phyloP scores from a whole-genome alignment of 1,140 invertebrate species.

The Lasioglossum albipes region DNA sequence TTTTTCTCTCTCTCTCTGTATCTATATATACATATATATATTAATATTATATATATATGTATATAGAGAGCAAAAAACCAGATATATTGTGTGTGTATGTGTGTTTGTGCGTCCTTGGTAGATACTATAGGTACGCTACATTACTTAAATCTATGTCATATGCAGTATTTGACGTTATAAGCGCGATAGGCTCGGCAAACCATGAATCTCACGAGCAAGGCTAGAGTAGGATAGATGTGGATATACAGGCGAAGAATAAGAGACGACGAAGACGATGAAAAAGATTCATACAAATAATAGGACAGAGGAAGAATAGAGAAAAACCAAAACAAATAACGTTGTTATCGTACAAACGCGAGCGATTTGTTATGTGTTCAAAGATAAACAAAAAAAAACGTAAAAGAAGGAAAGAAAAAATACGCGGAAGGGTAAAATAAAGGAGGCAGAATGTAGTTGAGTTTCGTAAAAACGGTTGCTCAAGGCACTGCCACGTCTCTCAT shows the following conservation, averaged over 20 bases:
- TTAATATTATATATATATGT: too few species aligned
- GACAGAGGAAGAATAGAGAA: conserved; percentile 50
- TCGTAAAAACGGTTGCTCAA: conserved; percentile 77
- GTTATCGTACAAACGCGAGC: conserved; percentile 78
- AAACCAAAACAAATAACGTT: conserved; percentile 65
- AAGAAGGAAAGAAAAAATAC: conserved; percentile 64
- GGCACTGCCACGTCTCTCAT: conserved; percentile 76
- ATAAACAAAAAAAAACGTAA: conserved; percentile 56
- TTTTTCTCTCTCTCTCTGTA: too few species aligned
- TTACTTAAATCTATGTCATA: conserved; percentile 69
- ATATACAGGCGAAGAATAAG: conserved; percentile 57
- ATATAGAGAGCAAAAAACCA: too few species aligned
- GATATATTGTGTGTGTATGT: too few species aligned
- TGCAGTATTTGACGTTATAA: conserved; percentile 69
- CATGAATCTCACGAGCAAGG: conserved; percentile 78
- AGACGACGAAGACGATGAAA: conserved; percentile 41
- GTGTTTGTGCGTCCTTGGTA: conserved; percentile 41
- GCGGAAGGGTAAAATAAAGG: conserved; percentile 65
- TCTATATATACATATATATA: too few species aligned
- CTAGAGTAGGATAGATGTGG: conserved; percentile 76
- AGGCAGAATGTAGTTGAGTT: conserved; percentile 69
- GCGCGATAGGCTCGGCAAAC: conserved; percentile 75
- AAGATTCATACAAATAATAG: conserved; percentile 48
- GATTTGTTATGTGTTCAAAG: conserved; percentile 79
- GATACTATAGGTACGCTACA: conserved; percentile 57